Evolutionary conservation across 2,113 vertebrate genomes (phyloP).

Genomic region (Coptodon rendalli): DNA sequence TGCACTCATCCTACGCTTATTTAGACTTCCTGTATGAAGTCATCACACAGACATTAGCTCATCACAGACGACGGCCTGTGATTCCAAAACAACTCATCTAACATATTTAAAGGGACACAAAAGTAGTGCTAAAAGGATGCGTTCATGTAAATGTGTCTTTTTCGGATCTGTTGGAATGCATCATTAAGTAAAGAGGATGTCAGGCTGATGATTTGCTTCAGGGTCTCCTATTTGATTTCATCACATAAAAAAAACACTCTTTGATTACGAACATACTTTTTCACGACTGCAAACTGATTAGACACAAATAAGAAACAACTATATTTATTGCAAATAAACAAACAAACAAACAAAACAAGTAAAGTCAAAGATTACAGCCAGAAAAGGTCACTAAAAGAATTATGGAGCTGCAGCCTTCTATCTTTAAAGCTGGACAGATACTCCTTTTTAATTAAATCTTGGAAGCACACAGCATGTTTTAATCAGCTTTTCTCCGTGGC

Average conservation of each 20-base stretch:
- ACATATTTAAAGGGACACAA: background rate
- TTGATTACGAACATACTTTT: background rate
- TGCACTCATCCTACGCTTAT: constrained; percentile 58
- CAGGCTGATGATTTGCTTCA: background rate
- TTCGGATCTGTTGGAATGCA: background rate
- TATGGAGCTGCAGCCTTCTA: background rate
- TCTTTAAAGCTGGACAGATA: background rate
- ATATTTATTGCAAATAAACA: background rate
- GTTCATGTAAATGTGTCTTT: background rate
- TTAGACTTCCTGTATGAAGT: constrained; percentile 72
- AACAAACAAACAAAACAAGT: background rate
- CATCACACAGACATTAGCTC: constrained; percentile 65
- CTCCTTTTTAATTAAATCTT: background rate
- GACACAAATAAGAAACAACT: background rate
- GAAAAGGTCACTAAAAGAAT: background rate
- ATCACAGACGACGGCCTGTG: constrained; percentile 17
- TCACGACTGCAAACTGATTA: background rate
- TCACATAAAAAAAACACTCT: background rate
- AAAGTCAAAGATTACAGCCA: background rate
- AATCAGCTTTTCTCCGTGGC: background rate
- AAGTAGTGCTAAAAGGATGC: background rate
- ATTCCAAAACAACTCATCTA: constrained; percentile 28
- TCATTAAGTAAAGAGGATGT: background rate
- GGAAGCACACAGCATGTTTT: background rate
- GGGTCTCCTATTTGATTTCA: background rate